Evolutionary conservation across 2,888 invertebrate species (phyloP), one percentile per base, ranked within the genome.

Genomic region (Phengaris alcon): DNA sequence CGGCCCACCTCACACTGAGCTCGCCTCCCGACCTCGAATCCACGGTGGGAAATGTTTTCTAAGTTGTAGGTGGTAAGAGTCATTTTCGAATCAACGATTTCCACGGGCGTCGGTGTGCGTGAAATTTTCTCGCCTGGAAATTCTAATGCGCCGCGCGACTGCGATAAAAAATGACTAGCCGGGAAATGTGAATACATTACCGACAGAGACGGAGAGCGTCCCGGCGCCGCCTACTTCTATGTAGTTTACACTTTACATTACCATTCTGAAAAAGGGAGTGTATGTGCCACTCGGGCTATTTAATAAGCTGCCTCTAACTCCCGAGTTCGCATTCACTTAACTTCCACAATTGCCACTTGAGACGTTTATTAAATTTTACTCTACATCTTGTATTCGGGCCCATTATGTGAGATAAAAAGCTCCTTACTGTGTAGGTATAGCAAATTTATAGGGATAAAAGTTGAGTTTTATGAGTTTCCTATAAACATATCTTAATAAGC

Each of bases 121-220:
- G 88, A 88, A 89, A 90, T 91, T 93, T 93, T 91, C 92, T 92
- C 93, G 93, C 90, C 89, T 91, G 89, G 90, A 93, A 93, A 93
- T 91, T 92, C 87, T 92, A 93, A 93, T 91, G 91, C 91, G 89
- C 86, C 86, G 93, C 90, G 92, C 88, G 93, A 92, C 88, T 90
- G 91, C 91, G 93, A 93, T 93, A 93, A 93, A 93, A 92, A 92
- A 93, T 91, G 92, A 90, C 88, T 86, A 86, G 87, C 87, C 87
- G 89, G 89, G 88, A 91, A 92, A 90, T 88, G 88, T 93, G 93
- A 87, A 93, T 93, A 93, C 88, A 93, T 93, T 92, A 93, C 82
- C 77, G 82, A 81, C 82, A 80, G 82, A 86, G 89, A 89, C 85
- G 90, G 87, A 87, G 87, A 84, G 85, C 86, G 83, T 83, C 82